Evolutionary conservation across 2,113 vertebrate species (phyloP).

Genomic region (Ivindomyrus marchei): DNA sequence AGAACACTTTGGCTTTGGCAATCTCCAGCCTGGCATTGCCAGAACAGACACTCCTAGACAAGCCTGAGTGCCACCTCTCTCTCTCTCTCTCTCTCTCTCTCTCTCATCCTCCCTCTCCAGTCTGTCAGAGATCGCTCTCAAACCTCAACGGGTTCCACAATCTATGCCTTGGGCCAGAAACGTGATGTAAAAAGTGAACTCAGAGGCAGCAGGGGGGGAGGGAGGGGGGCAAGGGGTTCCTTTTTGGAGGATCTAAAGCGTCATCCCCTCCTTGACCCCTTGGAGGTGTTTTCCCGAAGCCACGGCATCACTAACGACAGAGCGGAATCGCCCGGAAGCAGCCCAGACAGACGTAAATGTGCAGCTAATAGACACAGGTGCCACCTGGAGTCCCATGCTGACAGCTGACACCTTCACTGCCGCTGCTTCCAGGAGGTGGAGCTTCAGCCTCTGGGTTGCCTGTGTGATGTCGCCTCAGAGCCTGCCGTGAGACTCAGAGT

Average conservation of each 20-base stretch:
- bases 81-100: not conserved
- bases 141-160: constrained; percentile 45
- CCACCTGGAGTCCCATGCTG: not conserved
- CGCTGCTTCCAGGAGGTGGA: not conserved
- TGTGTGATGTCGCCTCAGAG: not conserved
- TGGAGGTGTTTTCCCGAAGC: not conserved
- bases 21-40: not conserved
- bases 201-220: not conserved
- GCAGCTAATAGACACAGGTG: not conserved
- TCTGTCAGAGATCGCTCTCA: not conserved
- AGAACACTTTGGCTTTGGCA: not conserved
- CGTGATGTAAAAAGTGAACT: constrained; percentile 43
- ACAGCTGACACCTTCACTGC: not conserved
- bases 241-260: not conserved
- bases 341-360: not conserved
- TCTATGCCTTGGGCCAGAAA: constrained; percentile 50
- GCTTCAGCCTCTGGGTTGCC: not conserved
- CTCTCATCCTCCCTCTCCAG: not conserved
- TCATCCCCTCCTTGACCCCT: not conserved
- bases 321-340: not conserved
- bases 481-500: not conserved
- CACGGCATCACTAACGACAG: not conserved
- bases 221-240: not conserved
- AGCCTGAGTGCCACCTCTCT: not conserved
- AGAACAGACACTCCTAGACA: not conserved